Conservation (phyloP, 2,888 invertebrate species). For the Galeruca laticollis region DNA sequence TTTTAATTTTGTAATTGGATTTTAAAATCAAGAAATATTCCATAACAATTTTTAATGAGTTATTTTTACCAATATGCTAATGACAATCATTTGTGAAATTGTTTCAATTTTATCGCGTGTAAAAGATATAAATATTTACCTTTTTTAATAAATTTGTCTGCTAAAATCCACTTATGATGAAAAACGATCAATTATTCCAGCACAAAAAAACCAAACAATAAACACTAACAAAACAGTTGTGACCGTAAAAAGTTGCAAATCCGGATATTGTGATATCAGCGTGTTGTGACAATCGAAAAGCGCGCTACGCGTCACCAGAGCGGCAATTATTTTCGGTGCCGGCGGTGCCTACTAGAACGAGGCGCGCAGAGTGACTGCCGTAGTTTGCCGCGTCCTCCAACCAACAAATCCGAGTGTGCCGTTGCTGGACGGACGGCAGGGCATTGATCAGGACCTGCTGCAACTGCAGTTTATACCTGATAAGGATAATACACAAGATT, state of each 20-base stretch:
- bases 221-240: constrained; percentile 4
- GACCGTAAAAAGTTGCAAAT: not conserved
- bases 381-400: constrained; percentile 62
- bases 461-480: constrained; percentile 53
- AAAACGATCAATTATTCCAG: not conserved
- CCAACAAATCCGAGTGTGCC: constrained; percentile 52
- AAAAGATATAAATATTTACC: not conserved
- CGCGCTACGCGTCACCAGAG: constrained; percentile 37
- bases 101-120: no score
- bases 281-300: constrained; percentile 21
- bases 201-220: constrained; percentile 5
- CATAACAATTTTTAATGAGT: no score
- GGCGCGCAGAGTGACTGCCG: constrained; percentile 68
- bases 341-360: constrained; percentile 50
- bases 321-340: constrained; percentile 37
- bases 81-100: no score
- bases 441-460: constrained; percentile 58
- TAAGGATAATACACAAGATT: constrained; percentile 10
- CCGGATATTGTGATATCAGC: constrained; percentile 3
- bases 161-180: not conserved
- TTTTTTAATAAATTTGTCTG: not conserved
- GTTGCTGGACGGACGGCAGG: constrained; percentile 52
- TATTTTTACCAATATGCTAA: no score
- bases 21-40: no score
- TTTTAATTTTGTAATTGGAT: no score